A percentile compares a stretch with the other conserved stretches of the same genome.
Conservation (phyloP, 2,113 vertebrate species). For the Hippolais icterina region DNA sequence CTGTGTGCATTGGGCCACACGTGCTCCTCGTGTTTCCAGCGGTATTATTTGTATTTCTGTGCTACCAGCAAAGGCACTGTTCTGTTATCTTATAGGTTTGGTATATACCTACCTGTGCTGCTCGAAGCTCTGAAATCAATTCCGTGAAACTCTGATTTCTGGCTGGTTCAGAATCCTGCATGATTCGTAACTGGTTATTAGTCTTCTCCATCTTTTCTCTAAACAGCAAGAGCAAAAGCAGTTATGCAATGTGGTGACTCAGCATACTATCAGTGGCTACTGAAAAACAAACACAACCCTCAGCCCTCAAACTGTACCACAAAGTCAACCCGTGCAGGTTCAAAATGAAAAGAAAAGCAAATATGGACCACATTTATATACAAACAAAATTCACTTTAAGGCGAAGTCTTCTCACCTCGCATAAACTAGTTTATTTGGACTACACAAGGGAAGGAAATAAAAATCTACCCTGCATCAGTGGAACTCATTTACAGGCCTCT, state of each 20-base stretch:
- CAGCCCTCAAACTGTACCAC: background rate
- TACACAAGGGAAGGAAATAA: background rate
- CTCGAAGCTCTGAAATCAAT: constrained; percentile 78
- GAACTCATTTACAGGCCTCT: background rate
- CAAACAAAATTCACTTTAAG: background rate
- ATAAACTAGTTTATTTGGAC: background rate
- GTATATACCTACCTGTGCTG: constrained; percentile 75
- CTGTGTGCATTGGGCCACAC: background rate
- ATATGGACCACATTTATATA: background rate
- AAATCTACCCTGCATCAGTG: background rate
- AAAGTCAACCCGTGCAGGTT: background rate
- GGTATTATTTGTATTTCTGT: background rate
- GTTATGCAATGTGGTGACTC: background rate
- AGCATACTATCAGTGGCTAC: background rate
- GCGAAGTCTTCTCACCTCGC: background rate
- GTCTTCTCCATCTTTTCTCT: constrained; percentile 81
- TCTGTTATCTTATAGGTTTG: background rate
- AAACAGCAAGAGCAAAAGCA: constrained; percentile 32
- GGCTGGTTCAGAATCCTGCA: constrained; percentile 53
- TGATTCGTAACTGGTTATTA: constrained; percentile 39
- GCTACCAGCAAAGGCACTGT: background rate
- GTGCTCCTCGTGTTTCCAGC: background rate
- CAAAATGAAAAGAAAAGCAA: background rate
- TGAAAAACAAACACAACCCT: background rate
- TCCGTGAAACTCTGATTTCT: constrained; percentile 77